Evolutionary conservation across 2,113 vertebrate genomes (phyloP).

Genomic region (Catharus fuscescens): DNA sequence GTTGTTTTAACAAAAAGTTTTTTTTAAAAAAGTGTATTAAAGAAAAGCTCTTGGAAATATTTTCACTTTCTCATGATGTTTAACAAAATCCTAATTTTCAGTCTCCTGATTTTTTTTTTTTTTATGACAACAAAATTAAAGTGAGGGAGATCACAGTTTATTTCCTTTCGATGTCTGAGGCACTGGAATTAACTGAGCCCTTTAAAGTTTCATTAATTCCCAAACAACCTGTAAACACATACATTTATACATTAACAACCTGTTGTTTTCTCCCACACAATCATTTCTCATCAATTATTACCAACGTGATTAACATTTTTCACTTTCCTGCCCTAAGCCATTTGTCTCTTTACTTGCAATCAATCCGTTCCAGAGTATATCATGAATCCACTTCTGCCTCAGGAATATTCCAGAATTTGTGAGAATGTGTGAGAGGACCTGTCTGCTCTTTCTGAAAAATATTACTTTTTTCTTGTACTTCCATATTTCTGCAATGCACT

Average conservation of each 20-base stretch:
- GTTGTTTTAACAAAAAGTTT: neutral
- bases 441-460: constrained; percentile 57
- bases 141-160: neutral
- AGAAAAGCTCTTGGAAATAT: neutral
- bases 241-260: neutral
- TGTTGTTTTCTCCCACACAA: neutral
- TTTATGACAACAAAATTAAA: neutral
- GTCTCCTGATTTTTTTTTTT: neutral
- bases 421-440: constrained; percentile 45
- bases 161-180: neutral
- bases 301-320: neutral
- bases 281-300: neutral
- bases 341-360: neutral
- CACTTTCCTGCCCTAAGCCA: neutral
- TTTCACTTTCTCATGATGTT: neutral
- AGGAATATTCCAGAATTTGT: constrained; percentile 30
- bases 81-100: neutral
- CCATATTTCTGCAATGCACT: constrained; percentile 39
- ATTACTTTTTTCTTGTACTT: constrained; percentile 45
- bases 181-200: neutral
- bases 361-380: constrained; percentile 27
- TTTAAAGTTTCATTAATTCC: neutral
- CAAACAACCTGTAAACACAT: neutral
- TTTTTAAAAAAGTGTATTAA: neutral
- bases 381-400: constrained; percentile 56